A percentile compares a stretch with the other conserved stretches of the same genome.
phyloP scores from a whole-genome alignment of 92 coral and sea anemone genomes.

The Siderastrea radians region DNA sequence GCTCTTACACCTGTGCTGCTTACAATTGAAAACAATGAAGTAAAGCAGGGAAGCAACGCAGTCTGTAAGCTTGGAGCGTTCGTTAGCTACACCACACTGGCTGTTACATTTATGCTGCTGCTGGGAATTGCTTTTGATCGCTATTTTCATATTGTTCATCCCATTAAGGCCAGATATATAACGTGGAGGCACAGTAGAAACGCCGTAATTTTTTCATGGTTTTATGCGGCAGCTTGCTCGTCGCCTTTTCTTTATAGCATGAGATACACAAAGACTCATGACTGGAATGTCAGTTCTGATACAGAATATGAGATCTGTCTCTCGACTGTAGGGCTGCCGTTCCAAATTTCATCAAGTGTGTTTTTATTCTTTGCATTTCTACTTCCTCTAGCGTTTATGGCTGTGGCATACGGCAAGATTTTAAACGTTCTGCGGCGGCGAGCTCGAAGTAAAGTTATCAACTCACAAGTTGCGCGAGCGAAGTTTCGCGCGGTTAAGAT shows the following conservation, averaged over 20 bases:
- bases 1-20: conserved; percentile 20
- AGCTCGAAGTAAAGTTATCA: conserved; percentile 44
- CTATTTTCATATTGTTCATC: conserved; percentile 39
- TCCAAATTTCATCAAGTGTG: conserved; percentile 38
- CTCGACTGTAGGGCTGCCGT: conserved; percentile 14
- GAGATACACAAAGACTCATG: conserved; percentile 19
- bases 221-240: conserved; percentile 46
- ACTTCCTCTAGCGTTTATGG: conserved; percentile 50
- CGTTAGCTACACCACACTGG: conserved; percentile 26
- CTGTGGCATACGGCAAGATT: conserved; percentile 45
- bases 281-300: not conserved
- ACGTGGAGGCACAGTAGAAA: conserved; percentile 68
- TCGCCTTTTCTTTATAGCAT: conserved; percentile 43
- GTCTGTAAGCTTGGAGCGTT: conserved; percentile 31
- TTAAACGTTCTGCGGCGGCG: conserved; percentile 55
- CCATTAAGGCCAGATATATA: conserved; percentile 49
- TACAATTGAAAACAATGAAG: conserved; percentile 27
- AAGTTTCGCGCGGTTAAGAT: conserved; percentile 69
- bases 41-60: conserved; percentile 11
- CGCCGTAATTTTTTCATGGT: conserved; percentile 47
- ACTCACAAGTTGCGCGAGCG: conserved; percentile 50
- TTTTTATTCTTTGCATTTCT: conserved; percentile 58
- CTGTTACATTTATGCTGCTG: conserved; percentile 39
- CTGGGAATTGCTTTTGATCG: conserved; percentile 56
- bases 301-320: conserved; percentile 24